These are phyloP conservation scores for Diplogasteroides magnus DNA, from an alignment of 1,140 invertebrate genomes.

Conservation along the genomic window DNA sequence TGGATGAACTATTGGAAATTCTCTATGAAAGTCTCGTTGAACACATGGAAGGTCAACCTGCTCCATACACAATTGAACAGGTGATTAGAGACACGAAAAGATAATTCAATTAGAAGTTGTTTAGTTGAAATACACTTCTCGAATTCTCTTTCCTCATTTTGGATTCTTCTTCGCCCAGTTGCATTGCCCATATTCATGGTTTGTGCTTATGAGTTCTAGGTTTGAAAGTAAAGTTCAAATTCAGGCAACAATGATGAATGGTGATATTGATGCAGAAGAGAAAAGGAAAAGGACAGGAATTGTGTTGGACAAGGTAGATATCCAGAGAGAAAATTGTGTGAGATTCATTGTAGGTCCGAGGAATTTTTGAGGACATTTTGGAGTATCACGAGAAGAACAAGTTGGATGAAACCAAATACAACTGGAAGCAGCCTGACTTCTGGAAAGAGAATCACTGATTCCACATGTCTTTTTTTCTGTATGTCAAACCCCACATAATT, in stretches of 20 bases:
- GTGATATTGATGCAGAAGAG: not conserved
- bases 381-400: not conserved
- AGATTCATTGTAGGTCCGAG: not conserved
- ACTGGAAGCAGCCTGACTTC: no score
- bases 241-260: not conserved
- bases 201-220: not conserved
- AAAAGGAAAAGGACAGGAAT: not conserved
- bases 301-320: not conserved
- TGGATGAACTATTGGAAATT: not conserved
- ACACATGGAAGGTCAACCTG: not conserved
- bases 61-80: not conserved
- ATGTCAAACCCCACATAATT: no score
- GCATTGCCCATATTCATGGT: not conserved
- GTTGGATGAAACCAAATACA: not conserved
- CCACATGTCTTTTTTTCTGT: no score
- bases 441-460: no score
- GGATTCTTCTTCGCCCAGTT: not conserved
- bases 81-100: no score
- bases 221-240: not conserved
- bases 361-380: not conserved
- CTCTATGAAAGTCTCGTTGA: not conserved
- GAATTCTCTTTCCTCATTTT: not conserved
- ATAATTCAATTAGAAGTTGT: no score
- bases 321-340: not conserved
- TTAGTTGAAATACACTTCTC: no score